Evolutionary conservation across 1,140 invertebrate species (phyloP).

Genomic region (Drosophila aff.): DNA sequence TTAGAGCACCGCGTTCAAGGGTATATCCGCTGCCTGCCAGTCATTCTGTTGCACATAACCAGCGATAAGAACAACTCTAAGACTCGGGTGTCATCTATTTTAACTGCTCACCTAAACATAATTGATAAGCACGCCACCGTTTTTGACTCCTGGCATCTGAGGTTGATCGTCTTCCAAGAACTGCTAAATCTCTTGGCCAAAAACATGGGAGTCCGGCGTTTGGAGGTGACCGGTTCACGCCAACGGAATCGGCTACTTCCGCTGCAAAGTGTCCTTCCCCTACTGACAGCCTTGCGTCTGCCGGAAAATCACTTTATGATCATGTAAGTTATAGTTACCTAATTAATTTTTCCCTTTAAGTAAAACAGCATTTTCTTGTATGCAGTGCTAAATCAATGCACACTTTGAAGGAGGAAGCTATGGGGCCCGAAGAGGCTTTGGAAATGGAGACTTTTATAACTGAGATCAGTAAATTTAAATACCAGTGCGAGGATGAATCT

Average conservation of each 20-base stretch:
- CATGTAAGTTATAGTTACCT: constrained; percentile 29
- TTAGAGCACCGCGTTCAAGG: constrained; percentile 21
- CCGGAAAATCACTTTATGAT: constrained; percentile 29
- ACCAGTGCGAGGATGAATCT: constrained; percentile 40
- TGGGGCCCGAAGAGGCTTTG: constrained; percentile 7
- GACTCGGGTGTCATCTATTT: not conserved
- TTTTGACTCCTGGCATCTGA: constrained; percentile 50
- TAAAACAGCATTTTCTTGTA: not conserved
- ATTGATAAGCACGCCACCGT: constrained; percentile 16
- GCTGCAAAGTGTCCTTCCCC: constrained; percentile 23
- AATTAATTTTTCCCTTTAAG: not conserved
- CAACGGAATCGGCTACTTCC: constrained; percentile 27
- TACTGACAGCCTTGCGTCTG: constrained; percentile 40
- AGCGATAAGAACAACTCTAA: constrained; percentile 1
- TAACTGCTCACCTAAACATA: constrained; percentile 34
- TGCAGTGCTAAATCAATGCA: constrained; percentile 33
- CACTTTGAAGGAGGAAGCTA: constrained; percentile 4
- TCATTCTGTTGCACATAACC: constrained; percentile 44
- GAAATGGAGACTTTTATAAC: constrained; percentile 49
- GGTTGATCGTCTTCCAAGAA: constrained; percentile 29
- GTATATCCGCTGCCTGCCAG: constrained; percentile 35
- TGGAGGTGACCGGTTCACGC: not conserved
- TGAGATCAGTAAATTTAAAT: constrained; percentile 49
- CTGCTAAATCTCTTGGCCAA: constrained; percentile 37
- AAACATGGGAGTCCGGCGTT: constrained; percentile 14